These are phyloP conservation scores for Papilio xuthus DNA, from an alignment of 1,140 invertebrate genomes.

Conservation along the genomic window DNA sequence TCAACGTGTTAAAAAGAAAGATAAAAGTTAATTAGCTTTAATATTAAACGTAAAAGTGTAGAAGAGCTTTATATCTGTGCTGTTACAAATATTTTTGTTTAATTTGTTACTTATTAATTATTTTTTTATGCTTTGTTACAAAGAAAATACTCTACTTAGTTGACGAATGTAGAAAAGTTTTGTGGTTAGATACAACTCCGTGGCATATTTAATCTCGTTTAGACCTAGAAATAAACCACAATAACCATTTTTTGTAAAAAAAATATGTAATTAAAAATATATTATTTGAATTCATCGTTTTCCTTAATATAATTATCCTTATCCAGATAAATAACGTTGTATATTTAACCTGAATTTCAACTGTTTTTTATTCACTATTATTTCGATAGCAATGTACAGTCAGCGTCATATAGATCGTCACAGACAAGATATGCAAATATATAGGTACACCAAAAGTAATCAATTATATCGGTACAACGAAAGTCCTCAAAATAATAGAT, in stretches of 20 bases:
- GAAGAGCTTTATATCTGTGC: conserved; percentile 30
- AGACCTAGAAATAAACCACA: no score
- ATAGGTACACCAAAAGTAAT: no score
- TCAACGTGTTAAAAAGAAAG: no score
- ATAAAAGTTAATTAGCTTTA: conserved; percentile 32
- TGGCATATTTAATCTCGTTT: neutral
- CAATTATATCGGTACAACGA: no score
- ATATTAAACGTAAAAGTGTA: conserved; percentile 16
- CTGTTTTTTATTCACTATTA: neutral
- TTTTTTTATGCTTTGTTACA: neutral
- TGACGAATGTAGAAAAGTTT: neutral
- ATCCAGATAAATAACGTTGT: no score
- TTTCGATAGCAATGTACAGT: neutral
- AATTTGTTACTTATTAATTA: no score
- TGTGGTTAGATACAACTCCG: neutral
- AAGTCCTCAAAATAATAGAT: no score
- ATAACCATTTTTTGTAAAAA: neutral
- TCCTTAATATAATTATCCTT: neutral
- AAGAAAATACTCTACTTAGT: neutral
- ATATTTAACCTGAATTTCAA: neutral
- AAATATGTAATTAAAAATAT: neutral
- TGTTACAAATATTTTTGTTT: conserved; percentile 13
- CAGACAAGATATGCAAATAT: no score
- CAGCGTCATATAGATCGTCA: no score
- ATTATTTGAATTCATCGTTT: neutral